A percentile compares a stretch with the other conserved stretches of the same genome.
Evolutionary conservation across 2,113 vertebrate genomes (phyloP).

Genomic region (Urocynchramus pylzowi): DNA sequence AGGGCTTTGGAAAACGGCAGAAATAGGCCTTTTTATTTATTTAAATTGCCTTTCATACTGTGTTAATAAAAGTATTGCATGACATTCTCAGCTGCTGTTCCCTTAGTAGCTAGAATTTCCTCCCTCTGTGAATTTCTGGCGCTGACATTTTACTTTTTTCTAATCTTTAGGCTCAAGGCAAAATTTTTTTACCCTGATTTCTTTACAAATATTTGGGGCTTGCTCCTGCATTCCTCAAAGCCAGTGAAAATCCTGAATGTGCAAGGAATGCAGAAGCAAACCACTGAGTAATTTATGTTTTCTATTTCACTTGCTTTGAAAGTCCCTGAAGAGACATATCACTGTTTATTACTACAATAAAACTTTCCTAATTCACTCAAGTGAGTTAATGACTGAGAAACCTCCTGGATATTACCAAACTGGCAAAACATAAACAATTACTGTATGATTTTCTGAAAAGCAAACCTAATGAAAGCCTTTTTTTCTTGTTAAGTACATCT

Average conservation of each 20-base stretch:
- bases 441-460: not conserved
- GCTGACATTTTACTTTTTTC: constrained; percentile 37
- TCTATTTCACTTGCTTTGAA: constrained; percentile 4
- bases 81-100: constrained; percentile 13
- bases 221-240: constrained; percentile 18
- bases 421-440: not conserved
- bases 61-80: constrained; percentile 38
- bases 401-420: constrained; percentile 6
- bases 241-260: constrained; percentile 1
- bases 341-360: constrained; percentile 43
- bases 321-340: constrained; percentile 33
- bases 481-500: not conserved
- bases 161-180: constrained; percentile 8
- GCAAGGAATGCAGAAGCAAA: constrained; percentile 5
- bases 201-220: constrained; percentile 22
- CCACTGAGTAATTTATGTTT: not conserved
- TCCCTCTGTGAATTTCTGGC: not conserved
- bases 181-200: constrained; percentile 26
- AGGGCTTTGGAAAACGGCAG: not conserved
- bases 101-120: not conserved
- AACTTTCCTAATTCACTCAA: constrained; percentile 48
- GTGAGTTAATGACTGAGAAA: constrained; percentile 37
- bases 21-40: constrained; percentile 15
- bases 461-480: not conserved
- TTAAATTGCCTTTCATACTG: not conserved